These are phyloP conservation scores for Athrips mouffetella DNA, from an alignment of 2,888 invertebrate species.

Conservation along the genomic window DNA sequence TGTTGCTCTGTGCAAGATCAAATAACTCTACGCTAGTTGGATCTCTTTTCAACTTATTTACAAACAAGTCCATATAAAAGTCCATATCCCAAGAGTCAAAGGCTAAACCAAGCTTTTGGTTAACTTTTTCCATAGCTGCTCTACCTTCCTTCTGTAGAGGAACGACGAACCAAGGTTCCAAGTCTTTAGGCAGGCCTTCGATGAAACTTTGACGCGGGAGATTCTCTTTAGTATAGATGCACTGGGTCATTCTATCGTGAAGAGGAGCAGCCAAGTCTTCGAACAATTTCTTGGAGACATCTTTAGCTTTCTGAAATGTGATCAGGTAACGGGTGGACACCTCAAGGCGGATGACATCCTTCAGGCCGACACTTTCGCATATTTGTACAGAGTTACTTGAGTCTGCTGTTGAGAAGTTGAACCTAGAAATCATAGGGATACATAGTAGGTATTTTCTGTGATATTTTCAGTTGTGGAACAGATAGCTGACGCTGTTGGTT, in stretches of 20 bases:
- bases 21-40: slow-evolving; percentile 99
- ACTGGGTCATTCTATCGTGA: slow-evolving; percentile 96
- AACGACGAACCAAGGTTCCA: slow-evolving; percentile 89
- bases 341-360: slow-evolving; percentile 88
- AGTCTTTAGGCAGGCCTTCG: slow-evolving; percentile 79
- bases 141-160: slow-evolving; percentile 88
- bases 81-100: slow-evolving; percentile 96
- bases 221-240: slow-evolving; percentile 84
- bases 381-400: slow-evolving; percentile 98
- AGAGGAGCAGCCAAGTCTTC: slow-evolving; percentile 79
- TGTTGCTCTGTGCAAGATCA: slow-evolving; percentile 98
- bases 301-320: slow-evolving; percentile 57
- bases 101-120: slow-evolving; percentile 88
- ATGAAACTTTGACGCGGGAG: slow-evolving; percentile 82
- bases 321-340: slow-evolving; percentile 87
- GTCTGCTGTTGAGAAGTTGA: slow-evolving; percentile 96
- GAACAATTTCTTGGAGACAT: slow-evolving; percentile 52
- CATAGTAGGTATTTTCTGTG: not conserved
- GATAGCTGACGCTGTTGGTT: too few species aligned
- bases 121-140: slow-evolving; percentile 88
- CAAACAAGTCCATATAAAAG: slow-evolving; percentile 92
- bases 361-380: slow-evolving; percentile 89
- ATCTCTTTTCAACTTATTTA: slow-evolving; percentile 88
- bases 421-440: slow-evolving; percentile 63
- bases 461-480: too few species aligned